These are phyloP conservation scores for Gadopsis bispinosus DNA, from an alignment of 2,797 vertebrate genomes.

Conservation along the genomic window DNA sequence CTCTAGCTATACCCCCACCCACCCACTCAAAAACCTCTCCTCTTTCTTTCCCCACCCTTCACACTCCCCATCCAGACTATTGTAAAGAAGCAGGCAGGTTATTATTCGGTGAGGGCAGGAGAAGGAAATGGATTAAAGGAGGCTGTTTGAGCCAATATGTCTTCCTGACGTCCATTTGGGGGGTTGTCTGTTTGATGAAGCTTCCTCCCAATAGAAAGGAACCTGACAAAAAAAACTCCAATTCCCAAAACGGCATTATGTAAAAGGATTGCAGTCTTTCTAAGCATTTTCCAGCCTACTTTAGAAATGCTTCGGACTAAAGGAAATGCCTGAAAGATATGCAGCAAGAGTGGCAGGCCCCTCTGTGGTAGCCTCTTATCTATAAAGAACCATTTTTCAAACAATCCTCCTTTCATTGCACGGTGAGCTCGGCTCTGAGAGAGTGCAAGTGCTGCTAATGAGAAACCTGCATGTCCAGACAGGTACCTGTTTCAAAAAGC, in stretches of 20 bases:
- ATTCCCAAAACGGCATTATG: constrained; percentile 59
- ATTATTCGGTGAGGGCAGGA: constrained; percentile 59
- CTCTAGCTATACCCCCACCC: constrained; percentile 2
- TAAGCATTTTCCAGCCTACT: constrained; percentile 49
- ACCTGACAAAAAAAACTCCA: constrained; percentile 34
- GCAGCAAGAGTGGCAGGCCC: constrained; percentile 39
- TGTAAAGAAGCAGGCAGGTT: constrained; percentile 59
- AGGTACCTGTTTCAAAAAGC: constrained; percentile 27
- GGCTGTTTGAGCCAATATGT: constrained; percentile 69
- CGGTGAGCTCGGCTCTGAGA: constrained; percentile 25
- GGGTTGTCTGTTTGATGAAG: constrained; percentile 70
- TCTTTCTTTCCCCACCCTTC: constrained; percentile 23
- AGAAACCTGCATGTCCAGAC: constrained; percentile 24
- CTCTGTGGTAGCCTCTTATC: constrained; percentile 46
- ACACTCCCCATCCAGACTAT: constrained; percentile 32
- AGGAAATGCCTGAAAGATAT: constrained; percentile 35
- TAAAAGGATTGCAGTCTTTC: constrained; percentile 54
- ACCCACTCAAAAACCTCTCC: neutral
- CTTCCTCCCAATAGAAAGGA: constrained; percentile 58
- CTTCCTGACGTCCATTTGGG: constrained; percentile 48
- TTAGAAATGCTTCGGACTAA: constrained; percentile 51
- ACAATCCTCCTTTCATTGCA: constrained; percentile 22
- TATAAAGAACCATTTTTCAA: constrained; percentile 26
- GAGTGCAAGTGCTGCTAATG: constrained; percentile 26
- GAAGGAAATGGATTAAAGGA: constrained; percentile 65